Percentiles rank a stretch among this genome's conserved stretches.
phyloP scores from a whole-genome alignment of 2,113 vertebrate genomes.

The Archocentrus centrarchus region DNA sequence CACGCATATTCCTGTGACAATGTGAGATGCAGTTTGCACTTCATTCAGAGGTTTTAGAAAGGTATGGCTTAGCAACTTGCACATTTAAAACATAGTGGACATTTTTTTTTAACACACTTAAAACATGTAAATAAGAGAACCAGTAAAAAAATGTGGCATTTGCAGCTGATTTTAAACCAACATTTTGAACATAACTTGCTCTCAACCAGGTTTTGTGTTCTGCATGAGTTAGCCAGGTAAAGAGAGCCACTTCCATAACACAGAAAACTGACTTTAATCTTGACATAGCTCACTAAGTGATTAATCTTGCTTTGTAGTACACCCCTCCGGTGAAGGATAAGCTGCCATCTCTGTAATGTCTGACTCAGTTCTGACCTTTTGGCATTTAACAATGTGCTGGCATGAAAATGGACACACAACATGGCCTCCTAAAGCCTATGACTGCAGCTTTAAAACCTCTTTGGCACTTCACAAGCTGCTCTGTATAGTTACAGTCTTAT shows the following conservation, averaged over 20 bases:
- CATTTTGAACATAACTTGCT: no score
- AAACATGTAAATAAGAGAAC: background rate
- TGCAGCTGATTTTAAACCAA: no score
- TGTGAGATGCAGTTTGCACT: background rate
- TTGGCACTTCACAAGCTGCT: background rate
- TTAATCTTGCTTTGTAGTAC: background rate
- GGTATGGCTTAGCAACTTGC: background rate
- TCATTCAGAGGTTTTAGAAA: background rate
- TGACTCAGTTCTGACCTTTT: background rate
- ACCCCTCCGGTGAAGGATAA: background rate
- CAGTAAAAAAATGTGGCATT: background rate
- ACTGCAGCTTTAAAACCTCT: slow-evolving; percentile 2
- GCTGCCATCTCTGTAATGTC: slow-evolving; percentile 13
- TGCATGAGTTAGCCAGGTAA: background rate
- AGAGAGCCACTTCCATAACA: background rate
- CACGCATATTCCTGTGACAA: background rate
- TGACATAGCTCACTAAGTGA: background rate
- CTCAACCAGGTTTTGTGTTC: background rate
- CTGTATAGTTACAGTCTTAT: background rate
- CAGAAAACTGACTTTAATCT: slow-evolving; percentile 4
- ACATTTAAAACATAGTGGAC: background rate
- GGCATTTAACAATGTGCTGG: slow-evolving; percentile 18
- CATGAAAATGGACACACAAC: background rate
- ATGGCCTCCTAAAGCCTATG: background rate
- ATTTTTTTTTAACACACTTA: background rate